Base-by-base conservation (phyloP, 2,797 vertebrate genomes). In the Apodemus agrarius region DNA sequence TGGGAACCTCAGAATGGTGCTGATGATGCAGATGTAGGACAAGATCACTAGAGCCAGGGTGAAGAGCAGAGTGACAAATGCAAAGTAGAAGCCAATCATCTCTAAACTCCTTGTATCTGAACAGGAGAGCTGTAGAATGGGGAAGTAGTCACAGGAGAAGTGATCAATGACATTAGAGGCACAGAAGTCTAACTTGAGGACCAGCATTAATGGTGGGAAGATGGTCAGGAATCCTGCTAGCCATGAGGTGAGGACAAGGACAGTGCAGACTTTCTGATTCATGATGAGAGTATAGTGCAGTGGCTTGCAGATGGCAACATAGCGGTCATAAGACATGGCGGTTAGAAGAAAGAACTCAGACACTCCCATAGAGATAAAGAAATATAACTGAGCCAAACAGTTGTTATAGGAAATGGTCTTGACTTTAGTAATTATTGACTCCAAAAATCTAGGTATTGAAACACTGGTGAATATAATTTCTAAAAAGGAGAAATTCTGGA, bases 401-500 rank as follows among this genome's bases (percentile, higher is more conserved):
- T 63, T 52, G 4, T 90, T 89, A 10, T 82, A 94, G 82, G 82
- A 65, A 46, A 84, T 84, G 2, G 82, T 94, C 31, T 79, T 93
- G 5, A 57, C 94, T 40, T 94, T 31, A 21, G 63, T 93, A 16
- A 97, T 61, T 37, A 97, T 93, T 54, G 84, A 92, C 6, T 19
- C 59, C 76, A 98, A 87, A 83, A 97, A 94, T 81, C 97, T 97
- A 11, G 97, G 97, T 8, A 98, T 93, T 26, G 95, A 97, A 17
- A 95, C 94, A 72, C 85, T 97, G 31, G 96, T 94, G 59, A 92
- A 92, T 4, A 49, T 76, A 52, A 92, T 85, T 85, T 92, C 91
- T 75, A 92, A 16, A 6, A 98, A 97, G 61, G 98, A 98, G 74
- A 98, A 97, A 29, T 98, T 98, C 43, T 12, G 8, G 22, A 98